phyloP scores from a whole-genome alignment of 1,140 invertebrate species.

The Nylanderia fulva region DNA sequence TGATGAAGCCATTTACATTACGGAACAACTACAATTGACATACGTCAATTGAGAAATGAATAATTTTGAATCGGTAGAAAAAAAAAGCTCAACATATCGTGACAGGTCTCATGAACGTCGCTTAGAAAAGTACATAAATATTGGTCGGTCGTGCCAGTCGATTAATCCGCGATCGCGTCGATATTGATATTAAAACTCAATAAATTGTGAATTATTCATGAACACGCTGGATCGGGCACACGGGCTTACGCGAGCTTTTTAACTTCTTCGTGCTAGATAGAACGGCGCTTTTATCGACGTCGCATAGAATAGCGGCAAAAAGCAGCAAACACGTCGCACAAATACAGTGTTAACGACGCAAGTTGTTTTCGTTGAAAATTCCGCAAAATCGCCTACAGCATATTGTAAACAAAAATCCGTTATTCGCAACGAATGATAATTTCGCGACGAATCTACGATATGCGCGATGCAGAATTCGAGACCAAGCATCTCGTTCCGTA shows the following conservation, averaged over 20 bases:
- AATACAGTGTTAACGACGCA: constrained; percentile 49
- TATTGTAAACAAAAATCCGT: constrained; percentile 43
- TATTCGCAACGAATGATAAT: constrained; percentile 45
- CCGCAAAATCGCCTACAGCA: constrained; percentile 34
- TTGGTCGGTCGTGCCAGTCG: constrained; percentile 29
- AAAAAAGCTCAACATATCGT: background rate
- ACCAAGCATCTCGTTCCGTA: background rate
- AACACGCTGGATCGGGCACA: constrained; percentile 19
- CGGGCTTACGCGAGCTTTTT: constrained; percentile 48
- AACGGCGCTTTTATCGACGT: constrained; percentile 42
- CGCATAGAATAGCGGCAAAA: constrained; percentile 34
- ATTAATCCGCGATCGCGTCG: constrained; percentile 48
- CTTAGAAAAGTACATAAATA: constrained; percentile 39
- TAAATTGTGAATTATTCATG: constrained; percentile 61
- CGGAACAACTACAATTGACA: background rate
- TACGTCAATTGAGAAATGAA: constrained; percentile 30
- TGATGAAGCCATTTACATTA: constrained; percentile 31
- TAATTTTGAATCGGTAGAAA: constrained; percentile 28
- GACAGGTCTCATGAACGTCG: background rate
- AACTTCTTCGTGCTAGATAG: constrained; percentile 49
- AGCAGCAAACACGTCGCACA: constrained; percentile 13
- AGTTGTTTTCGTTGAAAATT: constrained; percentile 54
- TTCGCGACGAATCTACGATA: constrained; percentile 23
- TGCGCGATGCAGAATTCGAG: constrained; percentile 5
- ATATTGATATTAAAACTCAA: constrained; percentile 62